Evolutionary conservation across 2,888 invertebrate species (phyloP).

Genomic region (Orthosia cruda): DNA sequence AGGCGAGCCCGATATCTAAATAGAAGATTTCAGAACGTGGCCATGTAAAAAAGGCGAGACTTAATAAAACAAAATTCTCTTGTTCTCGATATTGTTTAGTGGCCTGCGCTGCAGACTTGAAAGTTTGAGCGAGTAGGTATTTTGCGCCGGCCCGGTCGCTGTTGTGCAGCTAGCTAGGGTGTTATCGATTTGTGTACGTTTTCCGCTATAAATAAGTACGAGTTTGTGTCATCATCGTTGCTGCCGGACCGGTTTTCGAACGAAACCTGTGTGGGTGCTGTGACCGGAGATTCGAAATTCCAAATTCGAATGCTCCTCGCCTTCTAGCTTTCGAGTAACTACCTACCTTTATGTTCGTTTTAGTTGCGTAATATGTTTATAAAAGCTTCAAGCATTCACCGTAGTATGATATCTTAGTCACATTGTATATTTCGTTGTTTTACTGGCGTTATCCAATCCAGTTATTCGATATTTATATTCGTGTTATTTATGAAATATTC

Average conservation of each 20-base stretch:
- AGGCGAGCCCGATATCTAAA: slow-evolving; percentile 64
- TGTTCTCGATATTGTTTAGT: slow-evolving; percentile 69
- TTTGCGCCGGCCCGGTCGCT: slow-evolving; percentile 73
- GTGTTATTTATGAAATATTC: slow-evolving; percentile 14
- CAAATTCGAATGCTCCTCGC: slow-evolving; percentile 74
- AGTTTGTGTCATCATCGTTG: slow-evolving; percentile 87
- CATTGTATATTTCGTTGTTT: slow-evolving; percentile 49
- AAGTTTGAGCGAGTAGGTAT: slow-evolving; percentile 72
- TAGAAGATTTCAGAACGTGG: slow-evolving; percentile 67
- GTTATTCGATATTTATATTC: slow-evolving; percentile 16
- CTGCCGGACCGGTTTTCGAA: slow-evolving; percentile 86
- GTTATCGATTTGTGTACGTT: slow-evolving; percentile 90
- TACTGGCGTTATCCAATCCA: slow-evolving; percentile 22
- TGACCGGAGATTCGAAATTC: slow-evolving; percentile 82
- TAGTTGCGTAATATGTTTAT: slow-evolving; percentile 83
- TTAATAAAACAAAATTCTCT: slow-evolving; percentile 54
- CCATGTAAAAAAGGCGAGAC: slow-evolving; percentile 79
- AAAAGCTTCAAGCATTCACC: slow-evolving; percentile 60
- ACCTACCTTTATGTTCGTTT: slow-evolving; percentile 71
- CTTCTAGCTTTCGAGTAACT: slow-evolving; percentile 73
- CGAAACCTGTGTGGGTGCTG: slow-evolving; percentile 85
- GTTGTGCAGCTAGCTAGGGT: slow-evolving; percentile 77
- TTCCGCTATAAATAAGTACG: slow-evolving; percentile 89
- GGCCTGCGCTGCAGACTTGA: slow-evolving; percentile 65
- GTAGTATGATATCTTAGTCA: slow-evolving; percentile 69